Evolutionary conservation across 2,888 invertebrate species (phyloP).

Genomic region (Bedellia somnulentella): DNA sequence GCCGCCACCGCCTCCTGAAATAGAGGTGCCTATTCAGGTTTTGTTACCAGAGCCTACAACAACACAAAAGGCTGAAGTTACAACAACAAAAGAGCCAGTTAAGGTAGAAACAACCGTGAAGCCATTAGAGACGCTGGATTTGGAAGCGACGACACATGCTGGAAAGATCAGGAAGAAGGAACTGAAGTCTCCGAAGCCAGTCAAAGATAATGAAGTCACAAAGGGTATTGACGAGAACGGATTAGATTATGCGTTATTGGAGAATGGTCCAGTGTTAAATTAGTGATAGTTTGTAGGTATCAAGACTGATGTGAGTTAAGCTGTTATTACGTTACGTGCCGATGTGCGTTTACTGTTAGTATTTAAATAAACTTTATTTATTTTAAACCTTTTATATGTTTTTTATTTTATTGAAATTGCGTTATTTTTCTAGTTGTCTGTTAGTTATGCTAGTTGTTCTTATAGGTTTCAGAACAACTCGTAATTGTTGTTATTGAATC

Average conservation of each 20-base stretch:
- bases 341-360: no score
- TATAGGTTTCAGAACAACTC: no score
- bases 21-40: constrained; percentile 39
- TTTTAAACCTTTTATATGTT: no score
- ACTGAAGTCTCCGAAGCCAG: constrained; percentile 31
- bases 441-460: no score
- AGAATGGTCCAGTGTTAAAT: no score
- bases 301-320: no score
- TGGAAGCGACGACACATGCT: constrained; percentile 34
- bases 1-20: constrained; percentile 40
- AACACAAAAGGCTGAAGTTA: constrained; percentile 14
- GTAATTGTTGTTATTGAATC: no score
- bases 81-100: constrained; percentile 8
- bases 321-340: no score
- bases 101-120: not conserved
- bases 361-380: no score
- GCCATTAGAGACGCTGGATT: constrained; percentile 25
- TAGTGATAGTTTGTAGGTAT: constrained; percentile 24
- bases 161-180: constrained; percentile 54
- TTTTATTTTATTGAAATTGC: no score
- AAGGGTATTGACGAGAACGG: constrained; percentile 35
- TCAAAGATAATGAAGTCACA: constrained; percentile 44
- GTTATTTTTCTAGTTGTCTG: no score
- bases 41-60: constrained; percentile 19
- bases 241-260: constrained; percentile 31